Evolutionary conservation across 2,888 invertebrate genomes (phyloP), one percentile per base, ranked within the genome.

Genomic region (Anaspis maculata): DNA sequence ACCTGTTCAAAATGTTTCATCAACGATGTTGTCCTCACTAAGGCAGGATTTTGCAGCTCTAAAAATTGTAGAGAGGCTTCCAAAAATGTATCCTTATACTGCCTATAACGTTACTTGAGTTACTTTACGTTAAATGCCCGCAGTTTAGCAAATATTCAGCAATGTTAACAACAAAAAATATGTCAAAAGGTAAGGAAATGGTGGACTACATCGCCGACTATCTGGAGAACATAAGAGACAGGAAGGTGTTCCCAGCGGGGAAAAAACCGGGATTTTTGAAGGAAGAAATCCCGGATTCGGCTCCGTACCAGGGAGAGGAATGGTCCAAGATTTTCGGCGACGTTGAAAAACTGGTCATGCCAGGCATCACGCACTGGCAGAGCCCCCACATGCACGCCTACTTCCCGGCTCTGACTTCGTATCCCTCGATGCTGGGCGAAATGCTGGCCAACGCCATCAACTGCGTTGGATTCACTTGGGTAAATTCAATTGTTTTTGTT

Each of bases 171-270:
- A n/a, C n/a, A n/a, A n/a, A n/a, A n/a, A n/a, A n/a, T n/a, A n/a
- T n/a, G n/a, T n/a, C 15, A 3, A 3, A n/a, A 46, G 97, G 95
- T 23, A 96, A 96, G 66, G 91, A 96, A 69, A 85, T 97, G 83
- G 89, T 98, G 38, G 97, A 98, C 68, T 98, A 90, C 64, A 95
- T 98, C 48, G 95, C 95, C 1, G 91, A 97, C 61, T 98, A 98
- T 63, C 67, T 97, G 60, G 85, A 89, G 64, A 87, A 83, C 48
- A 91, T 98, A 39, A 74, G 95, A 1, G 84, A 83, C 9, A 74
- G 86, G 2, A 77, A 89, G 10, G 97, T 98, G 1, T 95, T 89
- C 58, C 97, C 97, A 0, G 83, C 85, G 10, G n/a, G n/a, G n/a
- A 91, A 91, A 1, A 82, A 90, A 55, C 97, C 97, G 0, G 97